These are phyloP conservation scores for Lepisosteus osseus DNA, from an alignment of 2,113 vertebrate species.

Conservation along the genomic window DNA sequence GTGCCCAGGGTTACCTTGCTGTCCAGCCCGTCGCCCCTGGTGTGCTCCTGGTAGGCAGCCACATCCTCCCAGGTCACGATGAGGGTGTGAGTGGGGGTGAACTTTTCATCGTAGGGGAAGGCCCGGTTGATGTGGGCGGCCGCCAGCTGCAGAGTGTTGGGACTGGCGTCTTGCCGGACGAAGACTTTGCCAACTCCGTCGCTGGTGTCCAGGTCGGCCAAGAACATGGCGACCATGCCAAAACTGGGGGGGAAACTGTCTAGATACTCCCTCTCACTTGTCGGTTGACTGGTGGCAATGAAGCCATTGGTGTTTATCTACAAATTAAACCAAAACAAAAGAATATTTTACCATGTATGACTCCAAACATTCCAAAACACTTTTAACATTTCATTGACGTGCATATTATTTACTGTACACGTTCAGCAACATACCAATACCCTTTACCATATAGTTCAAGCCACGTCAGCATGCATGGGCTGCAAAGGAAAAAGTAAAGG, in stretches of 20 bases:
- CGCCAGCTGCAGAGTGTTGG: constrained; percentile 54
- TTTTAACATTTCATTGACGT: background rate
- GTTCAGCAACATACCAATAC: constrained; percentile 1
- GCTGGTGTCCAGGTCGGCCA: constrained; percentile 82
- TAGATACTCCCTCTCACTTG: constrained; percentile 66
- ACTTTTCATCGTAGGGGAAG: constrained; percentile 66
- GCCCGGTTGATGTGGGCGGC: constrained; percentile 68
- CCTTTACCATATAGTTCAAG: constrained; percentile 25
- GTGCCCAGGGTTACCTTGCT: constrained; percentile 61
- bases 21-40: constrained; percentile 42
- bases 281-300: constrained; percentile 71
- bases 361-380: constrained; percentile 29
- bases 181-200: constrained; percentile 74
- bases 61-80: constrained; percentile 80
- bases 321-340: too few species aligned
- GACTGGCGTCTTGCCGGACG: constrained; percentile 76
- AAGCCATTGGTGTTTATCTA: constrained; percentile 88
- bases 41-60: constrained; percentile 51
- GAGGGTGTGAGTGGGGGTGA: constrained; percentile 65
- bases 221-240: constrained; percentile 75
- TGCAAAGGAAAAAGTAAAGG: too few species aligned
- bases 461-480: constrained; percentile 5
- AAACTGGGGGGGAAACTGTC: constrained; percentile 76
- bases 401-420: background rate
- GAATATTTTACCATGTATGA: too few species aligned